Evolutionary conservation across 2,797 vertebrate species (phyloP).

Genomic region (Champsocephalus gunnari): DNA sequence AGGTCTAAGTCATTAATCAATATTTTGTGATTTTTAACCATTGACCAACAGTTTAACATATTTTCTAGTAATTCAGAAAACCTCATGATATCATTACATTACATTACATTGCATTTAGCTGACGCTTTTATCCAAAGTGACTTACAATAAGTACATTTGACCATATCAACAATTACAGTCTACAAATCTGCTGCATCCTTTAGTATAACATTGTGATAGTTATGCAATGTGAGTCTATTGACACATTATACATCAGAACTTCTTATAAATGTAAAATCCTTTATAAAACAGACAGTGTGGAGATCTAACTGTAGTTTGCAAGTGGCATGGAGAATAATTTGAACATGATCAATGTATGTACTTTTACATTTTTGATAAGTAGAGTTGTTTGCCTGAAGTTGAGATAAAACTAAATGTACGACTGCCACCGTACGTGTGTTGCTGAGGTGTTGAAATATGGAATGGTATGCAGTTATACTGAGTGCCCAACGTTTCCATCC

Average conservation of each 20-base stretch:
- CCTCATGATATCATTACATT: background rate
- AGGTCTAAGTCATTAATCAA: background rate
- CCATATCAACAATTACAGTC: background rate
- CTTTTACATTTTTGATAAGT: background rate
- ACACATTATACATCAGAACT: background rate
- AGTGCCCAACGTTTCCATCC: conserved; percentile 58
- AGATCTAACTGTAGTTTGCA: background rate
- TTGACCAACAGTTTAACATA: background rate
- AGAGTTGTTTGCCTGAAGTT: background rate
- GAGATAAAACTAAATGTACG: background rate
- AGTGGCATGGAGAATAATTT: background rate
- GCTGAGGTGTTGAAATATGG: conserved; percentile 3
- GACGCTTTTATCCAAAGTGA: too few relatives aligned
- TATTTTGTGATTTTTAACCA: conserved; percentile 16
- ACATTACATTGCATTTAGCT: too few relatives aligned
- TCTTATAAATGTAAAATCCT: background rate
- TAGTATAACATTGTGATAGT: background rate
- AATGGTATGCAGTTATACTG: conserved; percentile 33
- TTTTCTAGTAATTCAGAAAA: background rate
- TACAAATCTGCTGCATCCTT: background rate
- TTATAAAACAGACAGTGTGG: background rate
- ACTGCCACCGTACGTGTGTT: background rate
- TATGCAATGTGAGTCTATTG: background rate
- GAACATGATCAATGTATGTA: background rate
- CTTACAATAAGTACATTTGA: too few relatives aligned